Percentiles rank a stretch among this genome's conserved stretches.
phyloP scores from a whole-genome alignment of 2,797 vertebrate genomes.

The Siniperca obscura region DNA sequence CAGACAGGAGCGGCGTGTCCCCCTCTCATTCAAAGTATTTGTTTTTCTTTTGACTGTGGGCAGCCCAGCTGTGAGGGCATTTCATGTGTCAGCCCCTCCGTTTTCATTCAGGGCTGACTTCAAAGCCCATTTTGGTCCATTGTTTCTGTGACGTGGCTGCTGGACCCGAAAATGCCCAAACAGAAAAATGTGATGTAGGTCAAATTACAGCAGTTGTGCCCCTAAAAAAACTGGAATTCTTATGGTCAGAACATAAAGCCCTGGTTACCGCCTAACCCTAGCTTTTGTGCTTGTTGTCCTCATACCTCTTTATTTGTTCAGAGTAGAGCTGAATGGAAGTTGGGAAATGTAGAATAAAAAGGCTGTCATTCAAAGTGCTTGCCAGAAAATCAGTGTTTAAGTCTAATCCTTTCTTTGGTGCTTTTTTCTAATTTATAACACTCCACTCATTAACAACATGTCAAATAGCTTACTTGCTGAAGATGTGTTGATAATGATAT shows the following conservation, averaged over 20 bases:
- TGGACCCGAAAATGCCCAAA: conserved; percentile 95
- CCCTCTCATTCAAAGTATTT: conserved; percentile 90
- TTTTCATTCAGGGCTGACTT: conserved; percentile 92
- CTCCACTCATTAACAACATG: conserved; percentile 41
- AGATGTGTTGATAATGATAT: conserved; percentile 55
- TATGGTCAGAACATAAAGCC: conserved; percentile 86
- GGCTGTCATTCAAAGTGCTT: conserved; percentile 33
- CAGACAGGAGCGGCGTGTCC: conserved; percentile 93
- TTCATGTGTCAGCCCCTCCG: conserved; percentile 89
- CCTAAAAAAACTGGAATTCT: conserved; percentile 89
- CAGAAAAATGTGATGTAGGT: conserved; percentile 97
- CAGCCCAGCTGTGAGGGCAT: conserved; percentile 88
- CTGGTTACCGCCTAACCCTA: conserved; percentile 85
- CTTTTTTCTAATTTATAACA: conserved; percentile 14
- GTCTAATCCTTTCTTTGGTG: conserved; percentile 43
- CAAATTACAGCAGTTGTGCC: conserved; percentile 90
- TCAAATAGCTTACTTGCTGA: conserved; percentile 44
- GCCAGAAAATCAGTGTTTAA: conserved; percentile 54
- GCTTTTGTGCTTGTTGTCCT: conserved; percentile 64
- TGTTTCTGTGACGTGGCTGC: conserved; percentile 93
- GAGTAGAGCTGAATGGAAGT: conserved; percentile 51
- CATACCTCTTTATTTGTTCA: conserved; percentile 63
- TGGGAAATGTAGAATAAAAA: conserved; percentile 51
- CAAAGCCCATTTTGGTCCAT: conserved; percentile 93
- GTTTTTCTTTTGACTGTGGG: conserved; percentile 94